These are phyloP conservation scores for Coelopa frigida DNA, from an alignment of 1,140 invertebrate genomes.

Conservation along the genomic window DNA sequence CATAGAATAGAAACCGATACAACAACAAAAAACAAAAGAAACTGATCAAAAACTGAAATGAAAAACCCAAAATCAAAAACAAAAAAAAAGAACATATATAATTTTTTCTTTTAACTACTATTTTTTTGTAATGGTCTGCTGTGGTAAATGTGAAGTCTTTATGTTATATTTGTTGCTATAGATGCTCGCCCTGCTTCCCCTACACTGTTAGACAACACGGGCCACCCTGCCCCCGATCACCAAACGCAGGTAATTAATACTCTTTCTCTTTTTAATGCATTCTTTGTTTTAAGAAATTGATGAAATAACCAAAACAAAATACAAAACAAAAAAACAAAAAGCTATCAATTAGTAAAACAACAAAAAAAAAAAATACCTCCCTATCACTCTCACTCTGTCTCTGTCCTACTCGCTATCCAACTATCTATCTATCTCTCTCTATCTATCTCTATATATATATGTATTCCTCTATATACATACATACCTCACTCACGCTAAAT, in stretches of 20 bases:
- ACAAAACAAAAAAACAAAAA: conserved; percentile 24
- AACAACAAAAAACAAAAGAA: too few species aligned
- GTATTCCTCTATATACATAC: too few species aligned
- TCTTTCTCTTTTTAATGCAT: conserved; percentile 40
- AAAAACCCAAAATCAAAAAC: too few species aligned
- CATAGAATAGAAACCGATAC: too few species aligned
- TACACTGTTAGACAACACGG: conserved; percentile 48
- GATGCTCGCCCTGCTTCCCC: conserved; percentile 47
- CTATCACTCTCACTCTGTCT: conserved; percentile 10
- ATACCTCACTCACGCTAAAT: too few species aligned
- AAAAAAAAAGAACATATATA: too few species aligned
- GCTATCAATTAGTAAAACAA: conserved; percentile 2
- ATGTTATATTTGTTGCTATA: conserved; percentile 56
- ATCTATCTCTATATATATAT: conserved; percentile 9
- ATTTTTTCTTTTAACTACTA: conserved; percentile 22
- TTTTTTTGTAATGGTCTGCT: conserved; percentile 47
- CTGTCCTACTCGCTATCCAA: conserved; percentile 10
- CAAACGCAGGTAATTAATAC: conserved; percentile 48
- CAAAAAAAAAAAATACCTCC: conserved; percentile 6
- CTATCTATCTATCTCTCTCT: neutral
- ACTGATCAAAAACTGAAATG: too few species aligned
- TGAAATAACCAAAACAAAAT: conserved; percentile 18
- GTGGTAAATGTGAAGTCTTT: conserved; percentile 49
- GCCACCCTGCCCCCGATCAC: conserved; percentile 47
- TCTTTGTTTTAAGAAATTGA: conserved; percentile 6